Percentiles rank a stretch among this genome's conserved stretches.
Conservation (phyloP, 2,797 vertebrate species). For the Loriculus beryllinus region DNA sequence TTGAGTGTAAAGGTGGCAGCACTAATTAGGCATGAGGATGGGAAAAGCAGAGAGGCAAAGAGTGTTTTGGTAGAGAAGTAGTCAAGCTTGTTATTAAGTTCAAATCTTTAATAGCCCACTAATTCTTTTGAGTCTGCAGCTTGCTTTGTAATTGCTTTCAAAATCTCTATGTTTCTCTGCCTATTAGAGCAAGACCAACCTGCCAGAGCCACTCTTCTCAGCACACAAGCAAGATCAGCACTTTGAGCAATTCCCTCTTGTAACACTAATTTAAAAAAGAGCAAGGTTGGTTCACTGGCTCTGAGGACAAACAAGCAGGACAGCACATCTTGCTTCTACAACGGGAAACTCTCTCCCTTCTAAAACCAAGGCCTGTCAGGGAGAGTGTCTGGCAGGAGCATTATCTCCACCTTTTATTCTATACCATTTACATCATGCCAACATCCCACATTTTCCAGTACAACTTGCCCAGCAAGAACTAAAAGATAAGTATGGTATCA, state of each 20-base stretch:
- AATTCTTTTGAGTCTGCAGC: conserved; percentile 33
- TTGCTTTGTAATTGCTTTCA: conserved; percentile 36
- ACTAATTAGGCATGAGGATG: conserved; percentile 37
- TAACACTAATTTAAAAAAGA: not conserved
- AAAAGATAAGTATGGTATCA: not conserved
- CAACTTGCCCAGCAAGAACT: not conserved
- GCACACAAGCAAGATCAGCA: not conserved
- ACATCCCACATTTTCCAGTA: not conserved
- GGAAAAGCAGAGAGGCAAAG: not conserved
- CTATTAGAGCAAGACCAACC: conserved; percentile 17
- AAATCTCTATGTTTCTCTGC: not conserved
- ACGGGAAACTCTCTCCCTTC: not conserved
- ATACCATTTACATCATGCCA: not conserved
- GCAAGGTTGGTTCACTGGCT: not conserved
- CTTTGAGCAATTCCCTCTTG: not conserved
- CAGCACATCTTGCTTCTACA: not conserved
- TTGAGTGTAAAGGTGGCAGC: conserved; percentile 1
- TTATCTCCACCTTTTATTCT: not conserved
- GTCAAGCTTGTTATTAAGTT: conserved; percentile 51
- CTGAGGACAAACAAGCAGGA: not conserved
- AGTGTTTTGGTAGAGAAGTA: not conserved
- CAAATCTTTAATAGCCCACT: conserved; percentile 44
- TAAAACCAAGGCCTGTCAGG: not conserved
- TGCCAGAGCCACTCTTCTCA: not conserved
- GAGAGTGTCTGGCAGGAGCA: fast-evolving